These are phyloP conservation scores for Morus bassanus DNA, from an alignment of 2,797 vertebrate species.

Conservation along the genomic window DNA sequence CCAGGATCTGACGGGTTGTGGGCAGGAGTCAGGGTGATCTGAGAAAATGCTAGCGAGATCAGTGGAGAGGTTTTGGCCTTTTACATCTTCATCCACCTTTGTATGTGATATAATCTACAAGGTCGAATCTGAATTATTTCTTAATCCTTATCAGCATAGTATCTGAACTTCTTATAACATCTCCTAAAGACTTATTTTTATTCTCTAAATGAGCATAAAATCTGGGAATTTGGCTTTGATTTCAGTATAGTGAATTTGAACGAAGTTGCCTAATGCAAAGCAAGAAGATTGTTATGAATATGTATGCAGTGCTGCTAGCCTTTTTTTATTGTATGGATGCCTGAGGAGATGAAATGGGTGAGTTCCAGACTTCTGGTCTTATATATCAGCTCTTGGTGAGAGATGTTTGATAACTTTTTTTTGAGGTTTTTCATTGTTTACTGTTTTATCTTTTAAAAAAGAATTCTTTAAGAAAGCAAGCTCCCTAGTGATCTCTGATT, in stretches of 20 bases:
- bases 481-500: not conserved
- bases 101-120: not conserved
- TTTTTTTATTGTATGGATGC: not conserved
- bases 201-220: not conserved
- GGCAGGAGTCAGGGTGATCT: not conserved
- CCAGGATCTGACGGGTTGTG: not conserved
- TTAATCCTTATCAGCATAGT: not conserved
- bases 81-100: not conserved
- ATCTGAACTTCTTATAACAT: not conserved
- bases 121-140: not conserved
- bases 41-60: not conserved
- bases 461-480: not conserved
- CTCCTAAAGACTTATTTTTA: not conserved
- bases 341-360: not conserved
- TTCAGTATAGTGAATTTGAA: not conserved
- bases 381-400: not conserved
- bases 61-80: not conserved
- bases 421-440: not conserved
- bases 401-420: not conserved
- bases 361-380: not conserved
- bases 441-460: not conserved
- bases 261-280: not conserved
- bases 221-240: constrained; percentile 1
- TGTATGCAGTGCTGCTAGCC: not conserved
- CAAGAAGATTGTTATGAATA: not conserved